Percentiles rank a stretch among this genome's conserved stretches.
Evolutionary conservation across 2,888 invertebrate genomes (phyloP).

Genomic region (Arctia plantaginis): DNA sequence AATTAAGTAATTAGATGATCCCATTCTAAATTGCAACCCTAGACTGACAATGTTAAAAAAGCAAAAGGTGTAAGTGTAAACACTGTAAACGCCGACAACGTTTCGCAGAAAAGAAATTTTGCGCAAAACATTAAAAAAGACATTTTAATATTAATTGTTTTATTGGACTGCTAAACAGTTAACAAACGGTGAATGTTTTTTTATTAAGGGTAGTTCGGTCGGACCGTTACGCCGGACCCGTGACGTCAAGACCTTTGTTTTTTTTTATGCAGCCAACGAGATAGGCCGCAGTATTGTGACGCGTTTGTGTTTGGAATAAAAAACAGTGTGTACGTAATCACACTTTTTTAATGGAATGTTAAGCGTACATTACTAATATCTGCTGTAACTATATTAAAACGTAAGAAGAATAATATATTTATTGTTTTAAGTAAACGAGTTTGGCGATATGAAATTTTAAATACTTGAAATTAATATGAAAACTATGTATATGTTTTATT

Average conservation of each 20-base stretch:
- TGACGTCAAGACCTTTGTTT: constrained; percentile 61
- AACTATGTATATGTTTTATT: no score
- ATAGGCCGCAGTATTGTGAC: not conserved
- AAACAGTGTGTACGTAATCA: not conserved
- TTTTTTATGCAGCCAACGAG: not conserved
- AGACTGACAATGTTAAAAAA: constrained; percentile 35
- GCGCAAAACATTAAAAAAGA: constrained; percentile 63
- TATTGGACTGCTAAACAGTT: constrained; percentile 56
- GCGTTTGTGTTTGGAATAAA: not conserved
- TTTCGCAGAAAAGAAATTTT: constrained; percentile 81
- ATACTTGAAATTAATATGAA: no score
- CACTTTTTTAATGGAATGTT: no score
- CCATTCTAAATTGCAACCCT: constrained; percentile 57
- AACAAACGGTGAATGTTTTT: constrained; percentile 52
- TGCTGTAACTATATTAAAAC: no score
- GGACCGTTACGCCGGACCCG: constrained; percentile 60
- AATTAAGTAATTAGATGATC: constrained; percentile 36
- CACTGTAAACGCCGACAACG: constrained; percentile 54
- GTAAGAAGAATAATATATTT: no score
- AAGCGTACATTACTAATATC: not conserved
- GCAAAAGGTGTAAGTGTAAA: constrained; percentile 39
- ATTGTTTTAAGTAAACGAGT: no score
- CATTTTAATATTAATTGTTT: constrained; percentile 58
- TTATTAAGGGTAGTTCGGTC: constrained; percentile 51
- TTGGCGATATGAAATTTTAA: no score